Percentiles rank a stretch among this genome's conserved stretches.
Evolutionary conservation across 2,797 vertebrate species (phyloP).

Genomic region (Anguilla megastoma): DNA sequence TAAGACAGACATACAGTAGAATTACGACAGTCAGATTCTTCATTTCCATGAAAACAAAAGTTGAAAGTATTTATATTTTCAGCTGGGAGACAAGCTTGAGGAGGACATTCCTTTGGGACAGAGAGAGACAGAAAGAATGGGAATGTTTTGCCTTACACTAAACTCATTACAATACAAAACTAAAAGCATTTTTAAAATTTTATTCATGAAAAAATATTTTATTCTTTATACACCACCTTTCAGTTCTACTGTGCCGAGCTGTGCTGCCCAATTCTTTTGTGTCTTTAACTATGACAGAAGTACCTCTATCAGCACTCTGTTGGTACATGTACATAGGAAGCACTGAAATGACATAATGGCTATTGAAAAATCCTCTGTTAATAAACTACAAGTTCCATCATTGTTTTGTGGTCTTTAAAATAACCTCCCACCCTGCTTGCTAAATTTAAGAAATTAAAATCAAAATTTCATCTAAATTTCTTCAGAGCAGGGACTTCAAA

Average conservation of each 20-base stretch:
- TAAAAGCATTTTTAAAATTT: slow-evolving; percentile 53
- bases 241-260: slow-evolving; percentile 44
- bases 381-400: slow-evolving; percentile 11
- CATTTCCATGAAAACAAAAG: slow-evolving; percentile 2
- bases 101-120: slow-evolving; percentile 32
- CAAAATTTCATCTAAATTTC: neutral
- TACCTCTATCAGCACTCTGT: slow-evolving; percentile 1
- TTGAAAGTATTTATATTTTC: neutral
- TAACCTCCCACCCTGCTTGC: neutral
- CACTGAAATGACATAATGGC: slow-evolving; percentile 27
- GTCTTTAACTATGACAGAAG: slow-evolving; percentile 11
- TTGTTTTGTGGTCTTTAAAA: neutral
- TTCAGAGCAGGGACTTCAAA: neutral
- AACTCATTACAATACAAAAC: slow-evolving; percentile 58
- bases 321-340: slow-evolving; percentile 29
- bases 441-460: neutral
- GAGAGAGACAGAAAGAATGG: slow-evolving; percentile 38
- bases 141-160: slow-evolving; percentile 43
- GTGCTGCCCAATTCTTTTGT: slow-evolving; percentile 31
- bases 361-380: slow-evolving; percentile 29
- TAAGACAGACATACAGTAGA: slow-evolving; percentile 29
- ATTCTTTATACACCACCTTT: slow-evolving; percentile 52
- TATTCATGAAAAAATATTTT: slow-evolving; percentile 59
- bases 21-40: slow-evolving; percentile 24
- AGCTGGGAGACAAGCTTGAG: slow-evolving; percentile 34